Evolutionary conservation across 2,888 invertebrate genomes (phyloP), one percentile per base, ranked within the genome.

Genomic region (Ophioninae sp.): DNA sequence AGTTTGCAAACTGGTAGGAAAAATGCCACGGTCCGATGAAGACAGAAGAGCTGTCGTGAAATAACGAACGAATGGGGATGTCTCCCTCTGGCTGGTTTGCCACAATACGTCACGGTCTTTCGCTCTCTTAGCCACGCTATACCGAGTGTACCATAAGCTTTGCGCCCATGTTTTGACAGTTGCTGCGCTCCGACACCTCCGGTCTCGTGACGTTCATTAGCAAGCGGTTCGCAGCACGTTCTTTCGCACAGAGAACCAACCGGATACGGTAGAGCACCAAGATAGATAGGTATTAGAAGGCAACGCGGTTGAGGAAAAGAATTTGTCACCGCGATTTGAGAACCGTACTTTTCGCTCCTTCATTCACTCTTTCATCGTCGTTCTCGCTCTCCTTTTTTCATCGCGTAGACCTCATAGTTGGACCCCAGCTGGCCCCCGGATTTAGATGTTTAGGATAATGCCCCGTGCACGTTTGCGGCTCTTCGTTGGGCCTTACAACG

Each of bases 371-470:
- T 61, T 22, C 58, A 23, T 37, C 59, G 9, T 56, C 41, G 59
- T 30, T 41, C 56, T 67, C 23, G 17, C 37, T 59, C 58, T 30
- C 56, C 30, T 61, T 61, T 22, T 75, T 58, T n/a, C 17, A 41
- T n/a, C 51, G 44, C 39, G 13, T 51, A 74, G 9, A 17, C 58
- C 9, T n/a, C 41, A 65, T 61, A 7, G 86, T 87, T 82, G 83
- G 84, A 87, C 86, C 87, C 90, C 93, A 93, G 92, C 93, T 93
- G 93, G 91, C 91, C 89, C 80, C 68, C 74, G 92, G 93, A 93
- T 93, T 93, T 92, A 93, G 93, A 93, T 92, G 92, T 93, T 91
- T 91, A 91, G 92, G 93, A 93, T 93, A 93, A 93, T 92, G 90
- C 92, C 88, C 75, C 71, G 87, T 90, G 90, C 89, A 89, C 65